Evolutionary conservation across 2,888 invertebrate genomes (phyloP).

Genomic region (Caenorhabditis sp.): DNA sequence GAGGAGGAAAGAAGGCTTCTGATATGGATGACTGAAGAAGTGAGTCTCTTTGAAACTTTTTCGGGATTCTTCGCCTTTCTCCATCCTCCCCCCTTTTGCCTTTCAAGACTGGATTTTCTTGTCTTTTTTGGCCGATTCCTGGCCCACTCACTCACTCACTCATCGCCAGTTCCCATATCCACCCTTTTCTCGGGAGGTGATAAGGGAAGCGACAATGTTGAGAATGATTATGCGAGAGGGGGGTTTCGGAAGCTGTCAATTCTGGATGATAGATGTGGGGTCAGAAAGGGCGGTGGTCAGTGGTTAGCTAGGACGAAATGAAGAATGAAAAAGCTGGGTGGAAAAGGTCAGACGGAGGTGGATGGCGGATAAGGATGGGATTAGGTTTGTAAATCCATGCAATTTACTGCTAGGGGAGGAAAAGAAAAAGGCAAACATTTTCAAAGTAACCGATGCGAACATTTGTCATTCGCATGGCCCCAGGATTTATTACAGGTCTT

Average conservation of each 20-base stretch:
- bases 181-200: constrained; percentile 43
- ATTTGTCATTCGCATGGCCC: constrained; percentile 14
- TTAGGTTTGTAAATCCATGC: constrained; percentile 50
- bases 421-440: too few relatives aligned
- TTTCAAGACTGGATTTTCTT: constrained; percentile 57
- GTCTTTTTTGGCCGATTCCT: constrained; percentile 19
- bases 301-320: constrained; percentile 13
- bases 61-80: constrained; percentile 22
- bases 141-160: neutral
- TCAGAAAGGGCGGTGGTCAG: constrained; percentile 29
- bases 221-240: constrained; percentile 53
- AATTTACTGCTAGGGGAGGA: constrained; percentile 19
- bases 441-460: constrained; percentile 32
- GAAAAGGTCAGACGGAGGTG: constrained; percentile 40
- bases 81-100: constrained; percentile 14
- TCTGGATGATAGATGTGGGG: constrained; percentile 43
- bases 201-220: constrained; percentile 53
- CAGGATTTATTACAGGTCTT: constrained; percentile 34
- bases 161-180: constrained; percentile 47
- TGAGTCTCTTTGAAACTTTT: constrained; percentile 55
- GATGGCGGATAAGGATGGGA: constrained; percentile 28
- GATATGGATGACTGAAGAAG: constrained; percentile 43
- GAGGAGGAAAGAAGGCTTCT: too few relatives aligned
- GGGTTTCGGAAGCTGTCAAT: constrained; percentile 30
- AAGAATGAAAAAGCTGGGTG: neutral